These are phyloP conservation scores for Actinostola sp. DNA, from an alignment of 92 coral and sea anemone genomes.

Conservation along the genomic window DNA sequence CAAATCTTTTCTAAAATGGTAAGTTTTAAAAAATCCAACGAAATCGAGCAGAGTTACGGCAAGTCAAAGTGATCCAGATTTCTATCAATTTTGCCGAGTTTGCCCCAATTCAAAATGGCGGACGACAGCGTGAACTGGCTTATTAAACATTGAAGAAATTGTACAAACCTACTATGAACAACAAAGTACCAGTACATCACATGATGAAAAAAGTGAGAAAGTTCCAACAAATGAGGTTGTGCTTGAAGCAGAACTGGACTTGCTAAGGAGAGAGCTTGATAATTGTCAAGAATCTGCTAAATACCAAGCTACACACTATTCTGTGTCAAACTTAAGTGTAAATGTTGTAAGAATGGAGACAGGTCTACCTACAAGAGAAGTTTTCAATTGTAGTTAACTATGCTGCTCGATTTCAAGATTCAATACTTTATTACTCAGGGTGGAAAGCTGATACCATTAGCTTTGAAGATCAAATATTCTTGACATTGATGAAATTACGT, in stretches of 20 bases:
- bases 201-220: background rate
- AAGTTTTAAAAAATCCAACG: no score
- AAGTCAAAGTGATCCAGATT: no score
- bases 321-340: slow-evolving; percentile 29
- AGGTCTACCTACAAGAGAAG: slow-evolving; percentile 34
- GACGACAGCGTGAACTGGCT: no score
- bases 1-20: no score
- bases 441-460: slow-evolving; percentile 51
- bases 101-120: no score
- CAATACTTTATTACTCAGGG: slow-evolving; percentile 41
- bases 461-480: slow-evolving; percentile 41
- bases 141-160: background rate
- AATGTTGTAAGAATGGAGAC: slow-evolving; percentile 54
- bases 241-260: slow-evolving; percentile 44
- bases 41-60: no score
- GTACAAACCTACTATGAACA: background rate
- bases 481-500: slow-evolving; percentile 48
- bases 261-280: slow-evolving; percentile 29
- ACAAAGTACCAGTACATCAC: background rate
- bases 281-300: background rate
- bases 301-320: slow-evolving; percentile 31
- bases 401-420: slow-evolving; percentile 19
- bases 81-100: no score
- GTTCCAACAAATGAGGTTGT: slow-evolving; percentile 17
- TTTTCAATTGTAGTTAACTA: slow-evolving; percentile 25